phyloP scores from a whole-genome alignment of 2,113 vertebrate genomes.

The Ailurus styani region DNA sequence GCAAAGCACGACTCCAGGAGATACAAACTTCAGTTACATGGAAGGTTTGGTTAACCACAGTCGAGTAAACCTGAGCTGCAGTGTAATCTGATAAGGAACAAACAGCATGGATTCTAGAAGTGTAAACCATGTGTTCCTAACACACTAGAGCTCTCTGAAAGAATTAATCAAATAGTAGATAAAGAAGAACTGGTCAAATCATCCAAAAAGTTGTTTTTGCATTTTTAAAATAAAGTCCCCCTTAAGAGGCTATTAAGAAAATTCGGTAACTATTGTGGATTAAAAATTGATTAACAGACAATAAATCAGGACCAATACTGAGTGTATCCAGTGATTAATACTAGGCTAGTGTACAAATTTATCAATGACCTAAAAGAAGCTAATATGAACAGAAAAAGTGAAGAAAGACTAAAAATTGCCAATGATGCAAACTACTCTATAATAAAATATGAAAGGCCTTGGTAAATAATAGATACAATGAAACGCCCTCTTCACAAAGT shows the following conservation, averaged over 20 bases:
- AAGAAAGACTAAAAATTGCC: not conserved
- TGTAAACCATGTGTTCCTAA: not conserved
- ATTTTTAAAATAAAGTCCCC: constrained; percentile 33
- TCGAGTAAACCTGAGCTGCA: constrained; percentile 19
- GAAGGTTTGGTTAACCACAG: constrained; percentile 50
- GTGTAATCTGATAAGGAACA: constrained; percentile 52
- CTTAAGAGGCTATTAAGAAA: not conserved
- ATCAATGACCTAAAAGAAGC: not conserved
- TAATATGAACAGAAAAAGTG: not conserved
- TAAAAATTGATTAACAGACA: constrained; percentile 12
- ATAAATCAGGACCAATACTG: not conserved
- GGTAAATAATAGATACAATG: not conserved
- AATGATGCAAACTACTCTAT: not conserved
- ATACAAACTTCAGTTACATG: constrained; percentile 1
- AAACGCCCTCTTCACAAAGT: constrained; percentile 12
- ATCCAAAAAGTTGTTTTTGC: not conserved
- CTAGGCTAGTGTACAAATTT: not conserved
- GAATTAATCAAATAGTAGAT: constrained; percentile 37
- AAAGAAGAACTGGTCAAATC: not conserved
- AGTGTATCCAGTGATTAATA: not conserved
- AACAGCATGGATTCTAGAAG: constrained; percentile 39
- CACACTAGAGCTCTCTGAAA: constrained; percentile 24
- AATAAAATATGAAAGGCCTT: not conserved
- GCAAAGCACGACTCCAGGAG: constrained; percentile 3
- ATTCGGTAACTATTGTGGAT: not conserved